Evolutionary conservation across 92 coral and sea anemone species (phyloP).

Genomic region (Siderastrea siderea): DNA sequence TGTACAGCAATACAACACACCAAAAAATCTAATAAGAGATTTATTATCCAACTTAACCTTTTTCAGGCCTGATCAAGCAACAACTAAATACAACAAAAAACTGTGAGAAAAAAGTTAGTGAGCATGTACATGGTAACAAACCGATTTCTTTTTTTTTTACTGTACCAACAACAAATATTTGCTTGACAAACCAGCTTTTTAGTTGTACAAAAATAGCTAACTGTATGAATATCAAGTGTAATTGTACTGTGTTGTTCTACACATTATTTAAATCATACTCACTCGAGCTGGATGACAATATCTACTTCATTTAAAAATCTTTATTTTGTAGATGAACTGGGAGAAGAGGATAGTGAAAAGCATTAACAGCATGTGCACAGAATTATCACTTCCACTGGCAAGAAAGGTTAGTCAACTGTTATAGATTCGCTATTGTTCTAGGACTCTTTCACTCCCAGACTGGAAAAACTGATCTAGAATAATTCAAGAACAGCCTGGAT

Average conservation of each 20-base stretch:
- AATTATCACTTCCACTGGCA: constrained; percentile 93
- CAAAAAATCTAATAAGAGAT: neutral
- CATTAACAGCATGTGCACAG: constrained; percentile 98
- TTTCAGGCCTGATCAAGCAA: neutral
- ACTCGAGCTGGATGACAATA: too few relatives aligned
- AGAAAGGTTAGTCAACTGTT: constrained; percentile 66
- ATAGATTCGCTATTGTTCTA: neutral
- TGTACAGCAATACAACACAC: neutral
- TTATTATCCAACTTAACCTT: neutral
- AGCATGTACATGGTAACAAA: too few relatives aligned
- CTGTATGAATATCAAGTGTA: neutral
- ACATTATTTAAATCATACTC: neutral
- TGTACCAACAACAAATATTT: too few relatives aligned
- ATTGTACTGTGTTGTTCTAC: neutral
- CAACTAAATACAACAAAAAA: too few relatives aligned
- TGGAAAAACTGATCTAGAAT: too few relatives aligned
- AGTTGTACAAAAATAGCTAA: too few relatives aligned
- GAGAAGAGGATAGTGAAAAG: constrained; percentile 98
- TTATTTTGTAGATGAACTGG: constrained; percentile 84
- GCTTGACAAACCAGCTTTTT: too few relatives aligned
- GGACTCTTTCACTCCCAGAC: too few relatives aligned
- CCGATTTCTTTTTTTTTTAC: too few relatives aligned
- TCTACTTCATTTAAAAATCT: neutral
- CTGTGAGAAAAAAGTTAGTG: too few relatives aligned
- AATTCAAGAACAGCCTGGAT: too few relatives aligned